Evolutionary conservation across 2,113 vertebrate genomes (phyloP), one percentile per base, ranked within the genome.

Genomic region (Mystacornis crossleyi): DNA sequence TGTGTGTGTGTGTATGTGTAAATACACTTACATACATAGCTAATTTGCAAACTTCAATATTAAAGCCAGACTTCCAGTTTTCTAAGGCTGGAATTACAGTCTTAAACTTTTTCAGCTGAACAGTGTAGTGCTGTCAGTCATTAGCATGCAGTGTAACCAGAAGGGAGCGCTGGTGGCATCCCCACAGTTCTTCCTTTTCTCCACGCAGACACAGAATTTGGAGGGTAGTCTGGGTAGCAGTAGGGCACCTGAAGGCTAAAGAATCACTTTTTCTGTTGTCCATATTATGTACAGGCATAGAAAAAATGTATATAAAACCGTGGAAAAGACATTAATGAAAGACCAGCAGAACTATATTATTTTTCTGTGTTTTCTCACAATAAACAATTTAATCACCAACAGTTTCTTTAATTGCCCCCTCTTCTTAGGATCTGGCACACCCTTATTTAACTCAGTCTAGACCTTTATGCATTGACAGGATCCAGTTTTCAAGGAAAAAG

Each of bases 191-290:
- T 61, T 62, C 23, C 14, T 26, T 67, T 77, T 65, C 54, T 38
- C 34, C 67, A 53, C 54, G 47, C 4, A 53, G 4, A 28, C n/a
- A 31, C 2, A 42, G 29, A 0, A 0, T 53, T 80, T 10, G 1
- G 36, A 45, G 38, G 16, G 74, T 6, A 40, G 18, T 33, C 61
- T 61, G 38, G 23, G 15, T 42, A 74, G 40, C 34, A 60, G 21
- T 0, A 75, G 38, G 25, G 42, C 45, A 86, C 31, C 26, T 28
- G 11, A 80, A 5, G 24, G 18, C 47, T 66, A 81, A 74, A 60
- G 23, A 54, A 67, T 34, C 38, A n/a, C 15, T 17, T 55, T 45
- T 40, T 78, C 40, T 79, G 12, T 34, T 43, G 18, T 36, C 48
- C 8, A 1, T 14, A 21, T 54, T 78, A 64, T 11, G 8, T 17